These are phyloP conservation scores for Ochotona curzoniae DNA, from an alignment of 2,113 vertebrate genomes.

Conservation along the genomic window DNA sequence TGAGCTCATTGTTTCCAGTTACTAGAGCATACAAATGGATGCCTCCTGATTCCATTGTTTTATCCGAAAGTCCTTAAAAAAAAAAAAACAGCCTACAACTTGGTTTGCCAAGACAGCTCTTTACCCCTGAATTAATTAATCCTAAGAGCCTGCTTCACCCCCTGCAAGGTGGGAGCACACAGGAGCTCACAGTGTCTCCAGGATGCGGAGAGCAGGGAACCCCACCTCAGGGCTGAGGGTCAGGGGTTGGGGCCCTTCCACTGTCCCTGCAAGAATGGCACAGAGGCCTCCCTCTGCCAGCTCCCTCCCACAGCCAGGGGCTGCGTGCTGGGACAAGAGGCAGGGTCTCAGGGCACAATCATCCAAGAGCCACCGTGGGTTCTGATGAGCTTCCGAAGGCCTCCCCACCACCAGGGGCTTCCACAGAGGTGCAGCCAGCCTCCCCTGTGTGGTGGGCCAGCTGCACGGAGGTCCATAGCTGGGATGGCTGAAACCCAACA, in stretches of 20 bases:
- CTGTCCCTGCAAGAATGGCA: neutral
- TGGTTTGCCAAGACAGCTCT: neutral
- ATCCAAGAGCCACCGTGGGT: neutral
- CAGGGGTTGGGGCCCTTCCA: neutral
- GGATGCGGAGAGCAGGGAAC: neutral
- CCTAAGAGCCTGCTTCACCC: neutral
- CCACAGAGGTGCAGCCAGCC: too few relatives aligned
- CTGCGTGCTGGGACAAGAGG: neutral
- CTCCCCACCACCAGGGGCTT: too few relatives aligned
- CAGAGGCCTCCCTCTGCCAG: neutral
- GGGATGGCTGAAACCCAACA: neutral
- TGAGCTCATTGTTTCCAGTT: neutral
- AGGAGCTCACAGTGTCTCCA: neutral
- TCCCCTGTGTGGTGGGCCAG: accelerated
- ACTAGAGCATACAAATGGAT: conserved; percentile 29
- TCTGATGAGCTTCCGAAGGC: neutral
- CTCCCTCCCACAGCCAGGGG: accelerated
- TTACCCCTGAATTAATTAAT: conserved; percentile 1
- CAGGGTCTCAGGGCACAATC: neutral
- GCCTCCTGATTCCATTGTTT: neutral
- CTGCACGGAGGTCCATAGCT: neutral
- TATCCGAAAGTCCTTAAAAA: neutral
- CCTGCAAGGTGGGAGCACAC: neutral
- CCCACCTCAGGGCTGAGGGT: neutral
- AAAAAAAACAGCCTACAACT: neutral